Evolutionary conservation across 2,113 vertebrate species (phyloP).

Genomic region (Labrus mixtus): DNA sequence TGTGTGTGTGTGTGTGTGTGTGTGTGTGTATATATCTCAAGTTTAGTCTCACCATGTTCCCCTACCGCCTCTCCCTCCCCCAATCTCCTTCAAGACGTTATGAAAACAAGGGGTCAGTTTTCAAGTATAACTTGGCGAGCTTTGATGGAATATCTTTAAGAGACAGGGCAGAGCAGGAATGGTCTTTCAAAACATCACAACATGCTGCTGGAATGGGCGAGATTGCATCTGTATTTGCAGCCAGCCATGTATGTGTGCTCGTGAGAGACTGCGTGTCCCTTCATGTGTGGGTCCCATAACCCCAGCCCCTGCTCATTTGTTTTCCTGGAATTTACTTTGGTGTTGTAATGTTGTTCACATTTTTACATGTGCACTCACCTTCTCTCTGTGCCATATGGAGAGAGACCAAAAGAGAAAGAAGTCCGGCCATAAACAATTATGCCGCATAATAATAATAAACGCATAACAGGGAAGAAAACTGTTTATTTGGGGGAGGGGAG

Average conservation of each 20-base stretch:
- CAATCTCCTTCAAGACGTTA: slow-evolving; percentile 44
- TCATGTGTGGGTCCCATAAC: background rate
- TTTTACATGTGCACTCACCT: slow-evolving; percentile 32
- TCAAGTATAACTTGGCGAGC: slow-evolving; percentile 44
- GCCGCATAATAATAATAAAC: no score
- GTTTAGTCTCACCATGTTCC: slow-evolving; percentile 39
- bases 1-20: no score
- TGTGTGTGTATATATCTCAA: slow-evolving; percentile 18
- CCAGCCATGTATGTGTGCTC: slow-evolving; percentile 6
- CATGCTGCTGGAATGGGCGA: slow-evolving; percentile 32
- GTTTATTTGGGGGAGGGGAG: slow-evolving; percentile 48
- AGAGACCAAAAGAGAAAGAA: background rate
- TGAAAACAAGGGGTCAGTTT: slow-evolving; percentile 62
- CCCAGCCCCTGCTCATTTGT: background rate
- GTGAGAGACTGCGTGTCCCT: slow-evolving; percentile 33
- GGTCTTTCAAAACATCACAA: slow-evolving; percentile 58
- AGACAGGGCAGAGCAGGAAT: slow-evolving; percentile 41
- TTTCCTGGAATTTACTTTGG: slow-evolving; percentile 32
- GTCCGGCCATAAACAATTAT: slow-evolving; percentile 55
- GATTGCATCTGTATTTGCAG: slow-evolving; percentile 13
- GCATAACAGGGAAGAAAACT: slow-evolving; percentile 32
- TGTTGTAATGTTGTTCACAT: slow-evolving; percentile 47
- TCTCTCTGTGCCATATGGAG: slow-evolving; percentile 19
- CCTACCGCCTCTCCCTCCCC: background rate
- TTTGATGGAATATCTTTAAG: slow-evolving; percentile 62